These are phyloP conservation scores for Phengaris alcon DNA, from an alignment of 2,888 invertebrate species.

Conservation along the genomic window DNA sequence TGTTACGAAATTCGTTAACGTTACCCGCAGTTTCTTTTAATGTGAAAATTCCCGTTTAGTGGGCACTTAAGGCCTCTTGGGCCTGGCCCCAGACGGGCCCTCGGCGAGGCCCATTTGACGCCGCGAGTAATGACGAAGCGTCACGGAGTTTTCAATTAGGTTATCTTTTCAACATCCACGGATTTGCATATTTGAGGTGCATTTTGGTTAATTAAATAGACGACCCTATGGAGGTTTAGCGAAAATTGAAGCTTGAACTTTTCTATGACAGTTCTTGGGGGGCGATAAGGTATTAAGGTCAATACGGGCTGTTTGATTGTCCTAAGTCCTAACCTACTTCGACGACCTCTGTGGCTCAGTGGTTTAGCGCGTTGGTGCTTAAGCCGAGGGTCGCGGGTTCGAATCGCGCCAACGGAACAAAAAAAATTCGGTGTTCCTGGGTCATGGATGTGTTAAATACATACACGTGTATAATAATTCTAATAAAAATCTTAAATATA, in stretches of 20 bases:
- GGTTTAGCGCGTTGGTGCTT: too few species aligned
- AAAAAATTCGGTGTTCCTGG: too few species aligned
- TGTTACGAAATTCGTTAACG: not conserved
- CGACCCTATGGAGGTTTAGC: not conserved
- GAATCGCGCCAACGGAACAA: too few species aligned
- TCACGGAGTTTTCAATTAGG: slow-evolving; percentile 9
- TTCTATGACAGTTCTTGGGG: not conserved
- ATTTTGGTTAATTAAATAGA: slow-evolving; percentile 6
- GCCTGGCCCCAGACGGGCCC: not conserved
- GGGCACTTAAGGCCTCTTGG: not conserved
- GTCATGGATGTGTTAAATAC: too few species aligned
- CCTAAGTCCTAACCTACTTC: too few species aligned
- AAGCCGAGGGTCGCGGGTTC: too few species aligned
- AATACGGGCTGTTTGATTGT: not conserved
- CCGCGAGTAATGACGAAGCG: not conserved
- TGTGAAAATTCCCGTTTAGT: not conserved
- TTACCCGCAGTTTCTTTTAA: slow-evolving; percentile 15
- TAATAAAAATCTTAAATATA: too few species aligned
- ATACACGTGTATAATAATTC: too few species aligned
- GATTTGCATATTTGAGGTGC: slow-evolving; percentile 8
- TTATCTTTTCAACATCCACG: slow-evolving; percentile 5
- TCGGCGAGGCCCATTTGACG: not conserved
- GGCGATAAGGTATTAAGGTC: not conserved
- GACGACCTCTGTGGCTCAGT: too few species aligned
- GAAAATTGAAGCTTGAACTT: not conserved